Evolutionary conservation across 2,113 vertebrate species (phyloP).

Genomic region (Rattus rattus): DNA sequence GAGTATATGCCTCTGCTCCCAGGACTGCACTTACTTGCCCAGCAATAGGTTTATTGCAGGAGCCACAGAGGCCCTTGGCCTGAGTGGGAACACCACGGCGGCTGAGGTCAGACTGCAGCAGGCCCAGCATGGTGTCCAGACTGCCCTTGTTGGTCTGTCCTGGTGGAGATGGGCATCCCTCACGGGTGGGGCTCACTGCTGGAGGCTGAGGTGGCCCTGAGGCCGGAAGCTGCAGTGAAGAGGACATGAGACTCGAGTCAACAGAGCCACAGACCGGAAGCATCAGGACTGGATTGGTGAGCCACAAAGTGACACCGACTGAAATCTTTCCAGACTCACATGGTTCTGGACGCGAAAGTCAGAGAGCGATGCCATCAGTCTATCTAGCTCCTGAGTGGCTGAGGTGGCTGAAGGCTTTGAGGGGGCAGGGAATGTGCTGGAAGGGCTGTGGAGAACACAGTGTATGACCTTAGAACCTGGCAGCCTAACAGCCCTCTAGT

Average conservation of each 20-base stretch:
- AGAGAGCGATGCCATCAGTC: slow-evolving; percentile 95
- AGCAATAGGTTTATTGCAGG: slow-evolving; percentile 93
- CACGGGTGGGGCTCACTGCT: slow-evolving; percentile 30
- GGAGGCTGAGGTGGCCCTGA: slow-evolving; percentile 69
- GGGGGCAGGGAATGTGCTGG: slow-evolving; percentile 78
- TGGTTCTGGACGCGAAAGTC: slow-evolving; percentile 95
- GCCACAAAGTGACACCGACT: not conserved
- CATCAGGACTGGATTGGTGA: not conserved
- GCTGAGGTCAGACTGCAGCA: slow-evolving; percentile 93
- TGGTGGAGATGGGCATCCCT: slow-evolving; percentile 63
- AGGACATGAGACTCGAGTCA: slow-evolving; percentile 19
- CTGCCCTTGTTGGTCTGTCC: slow-evolving; percentile 83
- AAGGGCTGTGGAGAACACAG: slow-evolving; percentile 81
- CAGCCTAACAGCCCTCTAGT: not conserved
- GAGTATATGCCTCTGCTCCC: not conserved
- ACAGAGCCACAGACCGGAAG: not conserved
- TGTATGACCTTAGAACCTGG: not conserved
- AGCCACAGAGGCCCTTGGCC: slow-evolving; percentile 93
- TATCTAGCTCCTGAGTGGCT: slow-evolving; percentile 94
- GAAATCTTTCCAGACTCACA: slow-evolving; percentile 84
- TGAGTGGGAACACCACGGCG: slow-evolving; percentile 93
- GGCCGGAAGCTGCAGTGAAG: slow-evolving; percentile 68
- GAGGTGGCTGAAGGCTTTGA: slow-evolving; percentile 89
- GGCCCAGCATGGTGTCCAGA: slow-evolving; percentile 94
- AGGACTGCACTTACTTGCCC: slow-evolving; percentile 88